Evolutionary conservation across 2,888 invertebrate genomes (phyloP), one percentile per base, ranked within the genome.

Genomic region (Drosophila incognita): DNA sequence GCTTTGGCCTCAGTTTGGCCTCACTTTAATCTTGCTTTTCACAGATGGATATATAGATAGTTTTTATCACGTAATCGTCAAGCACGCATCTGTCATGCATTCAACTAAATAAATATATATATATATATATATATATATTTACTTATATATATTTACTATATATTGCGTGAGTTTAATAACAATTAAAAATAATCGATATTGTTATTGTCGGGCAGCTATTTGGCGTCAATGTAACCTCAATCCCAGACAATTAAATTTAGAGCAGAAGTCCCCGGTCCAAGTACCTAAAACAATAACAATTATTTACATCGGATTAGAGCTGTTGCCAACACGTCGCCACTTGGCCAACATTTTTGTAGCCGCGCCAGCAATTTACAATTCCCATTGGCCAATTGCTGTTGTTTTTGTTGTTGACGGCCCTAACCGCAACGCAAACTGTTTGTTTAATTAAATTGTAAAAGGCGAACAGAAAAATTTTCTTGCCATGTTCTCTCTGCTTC

Each of bases 371-470:
- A 85, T 86, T 88, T 88, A 88, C 90, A 82, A 83, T 75, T 86
- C 87, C 90, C 90, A 63, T 57, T 69, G 87, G 71, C 61, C 81
- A 70, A 76, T 63, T 64, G 66, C 38, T 51, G 51, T 53, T 38
- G 57, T 53, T 54, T 18, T 27, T 38, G n/a, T 38, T 40, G 58
- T 29, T 69, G 54, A 27, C 66, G 49, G 35, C 59, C 62, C 42
- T 60, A 87, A 80, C 90, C 85, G 67, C 89, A 86, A 54, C 35
- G 62, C 75, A 75, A 75, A 83, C 69, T 71, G 87, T 89, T 89
- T 84, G 77, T 90, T 87, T 87, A 87, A 87, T 87, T 87, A 90
- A 87, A 87, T 89, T 90, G 87, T 77, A 75, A 75, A 71, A 69
- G 69, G 71, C 69, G 57, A 68, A 35, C 15, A 46, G 56, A 60